phyloP scores from a whole-genome alignment of 2,113 vertebrate species.

The Ceuthmochares aereus region DNA sequence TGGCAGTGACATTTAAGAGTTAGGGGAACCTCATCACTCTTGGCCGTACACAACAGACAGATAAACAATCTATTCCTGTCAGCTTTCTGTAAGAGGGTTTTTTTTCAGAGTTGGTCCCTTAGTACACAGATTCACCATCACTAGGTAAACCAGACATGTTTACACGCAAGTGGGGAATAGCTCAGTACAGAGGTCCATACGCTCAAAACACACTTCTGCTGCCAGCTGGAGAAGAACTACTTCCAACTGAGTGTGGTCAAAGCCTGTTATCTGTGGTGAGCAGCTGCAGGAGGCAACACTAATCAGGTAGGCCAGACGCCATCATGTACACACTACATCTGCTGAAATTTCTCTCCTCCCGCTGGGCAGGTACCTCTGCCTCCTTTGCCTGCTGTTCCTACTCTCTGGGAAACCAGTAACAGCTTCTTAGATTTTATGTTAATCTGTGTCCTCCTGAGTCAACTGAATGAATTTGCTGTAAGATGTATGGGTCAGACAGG shows the following conservation, averaged over 20 bases:
- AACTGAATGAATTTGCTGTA: background rate
- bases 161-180: fast-evolving
- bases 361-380: background rate
- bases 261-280: background rate
- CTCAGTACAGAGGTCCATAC: background rate
- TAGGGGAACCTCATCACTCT: background rate
- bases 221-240: background rate
- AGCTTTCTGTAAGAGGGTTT: no score
- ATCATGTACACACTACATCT: background rate
- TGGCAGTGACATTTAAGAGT: background rate
- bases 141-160: background rate
- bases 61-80: background rate
- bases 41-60: background rate
- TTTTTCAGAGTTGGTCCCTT: background rate
- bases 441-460: background rate
- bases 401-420: background rate
- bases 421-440: background rate
- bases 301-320: background rate
- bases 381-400: background rate
- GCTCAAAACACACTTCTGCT: background rate
- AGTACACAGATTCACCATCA: background rate
- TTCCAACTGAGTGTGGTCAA: fast-evolving
- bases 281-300: background rate
- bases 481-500: background rate
- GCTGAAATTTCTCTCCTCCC: background rate